Evolutionary conservation across 2,797 vertebrate genomes (phyloP).

Genomic region (Leptoclinus maculatus): DNA sequence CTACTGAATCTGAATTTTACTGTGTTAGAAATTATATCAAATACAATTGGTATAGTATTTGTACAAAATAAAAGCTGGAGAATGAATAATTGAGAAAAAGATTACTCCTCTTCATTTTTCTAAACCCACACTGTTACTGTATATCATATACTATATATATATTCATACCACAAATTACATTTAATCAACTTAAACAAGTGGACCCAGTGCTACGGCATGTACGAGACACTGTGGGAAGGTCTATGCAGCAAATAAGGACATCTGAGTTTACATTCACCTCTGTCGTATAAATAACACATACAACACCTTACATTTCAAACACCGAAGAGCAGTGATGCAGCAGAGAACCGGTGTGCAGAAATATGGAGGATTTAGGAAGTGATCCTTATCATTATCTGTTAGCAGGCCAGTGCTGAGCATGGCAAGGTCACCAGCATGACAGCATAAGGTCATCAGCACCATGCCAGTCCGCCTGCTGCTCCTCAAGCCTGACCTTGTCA

Average conservation of each 20-base stretch:
- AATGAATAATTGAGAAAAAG: background rate
- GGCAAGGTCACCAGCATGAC: slow-evolving; percentile 75
- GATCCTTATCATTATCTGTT: slow-evolving; percentile 54
- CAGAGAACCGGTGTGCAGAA: slow-evolving; percentile 13
- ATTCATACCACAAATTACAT: slow-evolving; percentile 44
- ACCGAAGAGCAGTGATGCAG: slow-evolving; percentile 2
- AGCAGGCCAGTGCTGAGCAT: slow-evolving; percentile 48
- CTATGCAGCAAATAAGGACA: background rate
- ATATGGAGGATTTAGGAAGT: slow-evolving; percentile 42
- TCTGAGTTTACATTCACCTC: slow-evolving; percentile 33
- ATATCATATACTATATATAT: background rate
- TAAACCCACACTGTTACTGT: background rate
- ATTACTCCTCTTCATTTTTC: background rate
- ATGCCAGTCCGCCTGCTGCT: slow-evolving; percentile 74
- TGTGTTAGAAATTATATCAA: background rate
- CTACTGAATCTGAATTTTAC: background rate
- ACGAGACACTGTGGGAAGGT: slow-evolving; percentile 21
- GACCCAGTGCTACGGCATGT: slow-evolving; percentile 10
- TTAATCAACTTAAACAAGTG: slow-evolving; percentile 65
- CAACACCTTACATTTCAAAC: slow-evolving; percentile 26
- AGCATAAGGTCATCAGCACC: slow-evolving; percentile 71
- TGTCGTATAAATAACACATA: slow-evolving; percentile 36
- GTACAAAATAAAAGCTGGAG: background rate
- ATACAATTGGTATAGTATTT: background rate
- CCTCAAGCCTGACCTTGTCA: slow-evolving; percentile 77